Base-by-base conservation (phyloP, 2,797 vertebrate genomes). In the Trachurus trachurus region DNA sequence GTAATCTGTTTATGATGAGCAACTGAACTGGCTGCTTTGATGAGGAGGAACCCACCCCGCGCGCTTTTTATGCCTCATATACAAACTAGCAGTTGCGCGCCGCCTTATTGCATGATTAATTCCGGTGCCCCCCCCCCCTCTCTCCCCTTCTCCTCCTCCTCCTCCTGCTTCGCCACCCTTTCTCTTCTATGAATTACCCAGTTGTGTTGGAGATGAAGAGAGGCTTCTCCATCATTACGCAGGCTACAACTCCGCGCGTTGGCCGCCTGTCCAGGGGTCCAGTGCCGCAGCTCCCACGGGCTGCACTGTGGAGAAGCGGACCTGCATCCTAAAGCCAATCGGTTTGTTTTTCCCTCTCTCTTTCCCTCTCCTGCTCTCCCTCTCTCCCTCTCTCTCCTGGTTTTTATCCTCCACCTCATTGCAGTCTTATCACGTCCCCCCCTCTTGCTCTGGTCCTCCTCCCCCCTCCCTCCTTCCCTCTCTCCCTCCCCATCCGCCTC, bases 371-470 rank as follows among this genome's bases (percentile, higher is more conserved):
- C 31, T 34, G 31, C 31, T 34, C 31, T 34, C 31, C 26, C 26
- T 45, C 52, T 44, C 64, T 22, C 70, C 31, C 74, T 54, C 63
- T 59, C 67, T 52, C 86, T 61, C 85, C 26, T 71, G 78, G 78
- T 85, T 91, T 89, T 90, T 86, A 88, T 89, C 93, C 91, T 92
- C 91, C 87, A 91, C 93, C 92, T 93, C 93, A 94, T 94, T 96
- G 94, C 94, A 96, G 95, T 96, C 95, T 93, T 91, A 92, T 95
- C 95, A 95, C 95, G 94, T 90, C 72, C 71, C 86, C 72, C 74
- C 59, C 26, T 73, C 77, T 29, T 56, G 65, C 81, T 75, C 67
- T 62, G 34, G 66, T 6, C 22, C 66, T 66, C 63, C 58, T 37
- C 56, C 56, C 26, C 26, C 26, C 26, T 26, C 26, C 26, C 26